Evolutionary conservation across 2,113 vertebrate genomes (phyloP), one percentile per base, ranked within the genome.

Genomic region (Plotosus lineatus): DNA sequence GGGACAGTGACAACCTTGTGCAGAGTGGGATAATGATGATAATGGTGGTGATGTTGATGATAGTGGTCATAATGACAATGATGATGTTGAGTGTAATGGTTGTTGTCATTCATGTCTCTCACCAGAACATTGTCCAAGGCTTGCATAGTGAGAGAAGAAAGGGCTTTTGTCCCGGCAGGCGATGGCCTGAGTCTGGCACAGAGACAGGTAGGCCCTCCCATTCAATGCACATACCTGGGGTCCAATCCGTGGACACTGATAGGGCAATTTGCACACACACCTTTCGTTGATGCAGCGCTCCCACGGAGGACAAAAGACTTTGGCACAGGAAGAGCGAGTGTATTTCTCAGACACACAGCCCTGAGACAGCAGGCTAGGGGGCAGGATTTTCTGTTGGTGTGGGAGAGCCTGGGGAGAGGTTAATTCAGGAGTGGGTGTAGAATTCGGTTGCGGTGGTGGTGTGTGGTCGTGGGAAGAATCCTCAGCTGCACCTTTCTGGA

Each of bases 261-360:
- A 95, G 3, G 95, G 94, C 23, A 95, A 87, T 85, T 95, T 96
- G 76, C 95, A 96, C 2, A 80, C 8, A 73, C 95, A 96, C 19
- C 19, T 83, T 0, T 92, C 81, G 2, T 23, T 36, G 7, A 95
- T 78, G 12, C 95, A 96, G 50, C 83, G 91, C 88, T 91, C 90
- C 95, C 95, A 96, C 0, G 95, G 94, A 0, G 92, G 89, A 86
- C 95, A 96, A 86, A 96, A 95, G 19, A 94, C 91, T 86, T 95
- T 95, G 1, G 82, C 8, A 36, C 95, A 96, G 38, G 94, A 95
- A 36, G 68, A 88, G 28, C 88, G 84, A 1, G 92, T 96, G 78
- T 92, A 91, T 0, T 88, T 83, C 61, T 93, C 80, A 19, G 36
- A 51, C 81, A 93, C 80, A 82, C 95, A 96, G 76, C 69, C 48